Evolutionary conservation across 2,113 vertebrate species (phyloP).

Genomic region (Antechinus flavipes): DNA sequence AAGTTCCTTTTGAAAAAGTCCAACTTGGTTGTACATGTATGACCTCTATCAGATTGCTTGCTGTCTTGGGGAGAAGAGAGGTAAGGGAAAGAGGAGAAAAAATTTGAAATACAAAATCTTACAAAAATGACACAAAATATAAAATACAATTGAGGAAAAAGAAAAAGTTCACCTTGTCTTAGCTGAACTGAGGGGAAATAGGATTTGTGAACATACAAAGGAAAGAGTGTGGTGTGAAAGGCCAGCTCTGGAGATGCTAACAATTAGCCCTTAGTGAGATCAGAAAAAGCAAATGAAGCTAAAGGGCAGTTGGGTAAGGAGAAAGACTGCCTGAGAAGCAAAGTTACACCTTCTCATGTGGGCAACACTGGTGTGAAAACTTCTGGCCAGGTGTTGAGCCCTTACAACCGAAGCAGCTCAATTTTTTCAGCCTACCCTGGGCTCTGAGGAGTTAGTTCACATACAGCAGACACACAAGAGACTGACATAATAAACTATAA

Average conservation of each 20-base stretch:
- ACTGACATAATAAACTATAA: not conserved
- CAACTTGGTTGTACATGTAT: too few relatives aligned
- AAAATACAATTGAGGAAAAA: too few relatives aligned
- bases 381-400: not conserved
- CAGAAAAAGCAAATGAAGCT: not conserved
- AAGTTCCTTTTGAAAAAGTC: not conserved
- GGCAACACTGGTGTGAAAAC: not conserved
- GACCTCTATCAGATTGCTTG: too few relatives aligned
- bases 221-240: not conserved
- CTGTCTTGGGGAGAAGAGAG: too few relatives aligned
- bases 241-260: not conserved
- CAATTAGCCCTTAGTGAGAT: not conserved
- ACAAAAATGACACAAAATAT: too few relatives aligned
- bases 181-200: not conserved
- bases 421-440: not conserved
- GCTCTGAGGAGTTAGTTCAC: not conserved
- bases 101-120: too few relatives aligned
- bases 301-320: not conserved
- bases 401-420: not conserved
- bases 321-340: not conserved
- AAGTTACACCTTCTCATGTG: not conserved
- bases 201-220: not conserved
- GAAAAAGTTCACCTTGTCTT: not conserved
- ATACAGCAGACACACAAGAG: not conserved
- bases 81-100: too few relatives aligned